A percentile compares a stretch with the other conserved stretches of the same genome.
Evolutionary conservation across 2,888 invertebrate genomes (phyloP).

Genomic region (Leucozona laternaria): DNA sequence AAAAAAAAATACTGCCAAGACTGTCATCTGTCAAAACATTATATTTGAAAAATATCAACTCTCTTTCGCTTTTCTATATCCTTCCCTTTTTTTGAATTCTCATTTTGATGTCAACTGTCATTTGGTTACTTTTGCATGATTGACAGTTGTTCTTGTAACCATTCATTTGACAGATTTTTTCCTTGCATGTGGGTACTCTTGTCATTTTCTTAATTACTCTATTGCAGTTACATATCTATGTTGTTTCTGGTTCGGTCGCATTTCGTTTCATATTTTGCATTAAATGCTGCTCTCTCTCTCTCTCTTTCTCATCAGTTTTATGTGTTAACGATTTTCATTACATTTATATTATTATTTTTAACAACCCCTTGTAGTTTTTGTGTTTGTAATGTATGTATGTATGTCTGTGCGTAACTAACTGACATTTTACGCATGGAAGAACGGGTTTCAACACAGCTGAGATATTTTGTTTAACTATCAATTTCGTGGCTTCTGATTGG

Average conservation of each 20-base stretch:
- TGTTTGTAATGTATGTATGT: not conserved
- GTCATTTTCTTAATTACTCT: conserved; percentile 11
- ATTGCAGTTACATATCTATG: conserved; percentile 5
- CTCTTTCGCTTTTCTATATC: conserved; percentile 35
- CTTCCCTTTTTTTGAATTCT: conserved; percentile 31
- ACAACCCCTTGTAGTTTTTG: conserved; percentile 12
- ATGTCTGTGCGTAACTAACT: conserved; percentile 21
- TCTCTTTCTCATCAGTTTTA: conserved; percentile 52
- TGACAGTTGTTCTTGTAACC: conserved; percentile 23
- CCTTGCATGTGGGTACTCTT: conserved; percentile 46
- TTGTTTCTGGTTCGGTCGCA: conserved; percentile 27
- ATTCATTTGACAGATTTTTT: conserved; percentile 38
- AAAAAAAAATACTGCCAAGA: conserved; percentile 18
- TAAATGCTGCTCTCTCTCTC: conserved; percentile 51
- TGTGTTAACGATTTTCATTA: conserved; percentile 10
- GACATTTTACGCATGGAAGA: conserved; percentile 39
- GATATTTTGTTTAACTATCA: not conserved
- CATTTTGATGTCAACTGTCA: conserved; percentile 1
- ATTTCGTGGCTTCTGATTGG: not conserved
- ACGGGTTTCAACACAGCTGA: not conserved
- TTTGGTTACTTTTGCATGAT: conserved; percentile 33
- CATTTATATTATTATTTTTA: conserved; percentile 5
- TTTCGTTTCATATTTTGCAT: conserved; percentile 47
- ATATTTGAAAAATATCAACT: conserved; percentile 18
- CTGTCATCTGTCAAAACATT: conserved; percentile 35